Evolutionary conservation across 2,888 invertebrate species (phyloP).

Genomic region (Metacarcinus magister): DNA sequence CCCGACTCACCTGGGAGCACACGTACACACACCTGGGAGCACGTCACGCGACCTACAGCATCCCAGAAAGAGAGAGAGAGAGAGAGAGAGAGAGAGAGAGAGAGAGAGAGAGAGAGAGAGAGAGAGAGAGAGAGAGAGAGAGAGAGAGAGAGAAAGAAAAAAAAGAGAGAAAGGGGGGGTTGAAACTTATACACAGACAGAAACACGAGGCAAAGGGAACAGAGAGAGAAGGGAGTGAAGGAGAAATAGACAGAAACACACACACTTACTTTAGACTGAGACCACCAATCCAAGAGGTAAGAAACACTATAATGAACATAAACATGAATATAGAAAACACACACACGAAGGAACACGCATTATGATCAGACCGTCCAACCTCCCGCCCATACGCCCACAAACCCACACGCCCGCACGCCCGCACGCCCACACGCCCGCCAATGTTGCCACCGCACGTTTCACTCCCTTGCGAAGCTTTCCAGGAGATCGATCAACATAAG

Average conservation of each 20-base stretch:
- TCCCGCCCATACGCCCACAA: neutral
- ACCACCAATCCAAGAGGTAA: neutral
- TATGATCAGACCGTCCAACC: neutral
- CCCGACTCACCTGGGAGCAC: neutral
- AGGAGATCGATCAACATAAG: slow-evolving; percentile 18
- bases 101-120: slow-evolving; percentile 39
- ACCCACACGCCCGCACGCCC: too few species aligned
- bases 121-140: slow-evolving; percentile 45
- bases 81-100: slow-evolving; percentile 39
- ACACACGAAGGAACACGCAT: neutral
- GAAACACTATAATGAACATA: neutral
- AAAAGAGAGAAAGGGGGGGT: neutral
- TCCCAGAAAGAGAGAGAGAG: neutral
- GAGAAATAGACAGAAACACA: too few species aligned
- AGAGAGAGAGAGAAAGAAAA: slow-evolving; percentile 3
- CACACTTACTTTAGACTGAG: neutral
- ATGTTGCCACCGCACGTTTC: neutral
- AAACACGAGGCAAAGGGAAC: too few species aligned
- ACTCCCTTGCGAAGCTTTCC: neutral
- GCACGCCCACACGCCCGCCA: neutral
- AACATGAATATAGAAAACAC: neutral
- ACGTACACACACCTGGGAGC: neutral
- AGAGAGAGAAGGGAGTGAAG: too few species aligned
- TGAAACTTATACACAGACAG: neutral
- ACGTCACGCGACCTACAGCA: neutral